Percentiles rank a stretch among this genome's conserved stretches.
Evolutionary conservation across 2,797 vertebrate species (phyloP).

Genomic region (Hozukius guyotensis): DNA sequence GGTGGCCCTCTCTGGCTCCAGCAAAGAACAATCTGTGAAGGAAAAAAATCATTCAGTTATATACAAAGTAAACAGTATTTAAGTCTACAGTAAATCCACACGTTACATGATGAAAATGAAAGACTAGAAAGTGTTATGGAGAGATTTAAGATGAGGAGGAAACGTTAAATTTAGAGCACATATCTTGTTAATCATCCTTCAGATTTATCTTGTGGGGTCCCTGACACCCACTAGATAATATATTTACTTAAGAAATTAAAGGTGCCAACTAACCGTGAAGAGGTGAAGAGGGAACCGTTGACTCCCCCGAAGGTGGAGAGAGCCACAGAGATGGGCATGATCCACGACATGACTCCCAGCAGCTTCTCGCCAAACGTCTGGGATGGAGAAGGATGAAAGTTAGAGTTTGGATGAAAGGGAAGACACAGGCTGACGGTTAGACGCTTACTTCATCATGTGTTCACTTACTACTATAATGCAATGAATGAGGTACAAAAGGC

Average conservation of each 20-base stretch:
- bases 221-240: background rate
- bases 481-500: rapidly evolving
- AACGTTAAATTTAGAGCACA: background rate
- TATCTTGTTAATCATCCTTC: background rate
- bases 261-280: slow-evolving; percentile 86
- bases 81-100: background rate
- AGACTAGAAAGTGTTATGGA: background rate
- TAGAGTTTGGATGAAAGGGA: slow-evolving; percentile 1
- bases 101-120: background rate
- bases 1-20: slow-evolving; percentile 93
- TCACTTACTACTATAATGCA: background rate
- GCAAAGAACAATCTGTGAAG: slow-evolving; percentile 90
- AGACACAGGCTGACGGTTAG: background rate
- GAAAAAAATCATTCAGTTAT: background rate
- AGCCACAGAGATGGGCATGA: slow-evolving; percentile 97
- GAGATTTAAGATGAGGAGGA: background rate
- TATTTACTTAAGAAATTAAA: background rate
- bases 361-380: slow-evolving; percentile 96
- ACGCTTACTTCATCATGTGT: background rate
- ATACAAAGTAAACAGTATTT: background rate
- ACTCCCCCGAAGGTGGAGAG: slow-evolving; percentile 95
- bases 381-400: slow-evolving; percentile 10
- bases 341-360: slow-evolving; percentile 93
- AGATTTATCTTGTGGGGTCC: background rate
- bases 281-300: slow-evolving; percentile 95